These are phyloP conservation scores for Chaetogeoica ovagalla DNA, from an alignment of 2,888 invertebrate genomes.

Conservation along the genomic window DNA sequence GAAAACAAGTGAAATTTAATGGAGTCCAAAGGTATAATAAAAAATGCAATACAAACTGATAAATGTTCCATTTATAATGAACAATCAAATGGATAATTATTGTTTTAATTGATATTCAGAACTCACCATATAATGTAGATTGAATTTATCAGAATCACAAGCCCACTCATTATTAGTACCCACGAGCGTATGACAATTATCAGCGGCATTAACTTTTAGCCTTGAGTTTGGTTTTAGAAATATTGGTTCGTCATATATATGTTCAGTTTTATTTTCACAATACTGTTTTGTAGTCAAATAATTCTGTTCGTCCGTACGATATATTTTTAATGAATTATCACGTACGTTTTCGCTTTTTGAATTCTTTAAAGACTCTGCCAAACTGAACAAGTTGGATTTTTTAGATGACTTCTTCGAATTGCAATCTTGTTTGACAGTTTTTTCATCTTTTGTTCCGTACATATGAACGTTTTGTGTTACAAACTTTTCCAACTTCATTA, in stretches of 20 bases:
- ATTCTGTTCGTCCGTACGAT: constrained; percentile 45
- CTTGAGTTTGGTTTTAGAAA: constrained; percentile 31
- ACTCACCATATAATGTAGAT: constrained; percentile 55
- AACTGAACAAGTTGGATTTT: constrained; percentile 23
- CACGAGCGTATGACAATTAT: constrained; percentile 21
- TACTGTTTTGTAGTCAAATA: constrained; percentile 36
- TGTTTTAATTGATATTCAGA: constrained; percentile 33
- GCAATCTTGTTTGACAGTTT: background rate
- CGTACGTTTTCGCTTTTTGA: background rate
- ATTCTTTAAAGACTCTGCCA: constrained; percentile 33
- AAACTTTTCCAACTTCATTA: constrained; percentile 38
- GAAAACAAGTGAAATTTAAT: constrained; percentile 9
- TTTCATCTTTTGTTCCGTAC: constrained; percentile 30
- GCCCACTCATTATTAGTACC: constrained; percentile 19
- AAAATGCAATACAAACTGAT: constrained; percentile 2
- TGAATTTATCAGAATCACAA: constrained; percentile 45
- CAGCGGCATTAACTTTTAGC: constrained; percentile 27
- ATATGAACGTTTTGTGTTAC: constrained; percentile 21
- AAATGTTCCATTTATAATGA: background rate
- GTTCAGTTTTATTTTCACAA: constrained; percentile 27
- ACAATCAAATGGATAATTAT: constrained; percentile 16
- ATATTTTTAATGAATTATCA: constrained; percentile 21
- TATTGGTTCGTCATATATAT: constrained; percentile 50
- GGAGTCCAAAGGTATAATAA: constrained; percentile 14
- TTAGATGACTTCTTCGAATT: constrained; percentile 29